phyloP scores from a whole-genome alignment of 2,888 invertebrate species.

The Rhamphomyia laevipes region DNA sequence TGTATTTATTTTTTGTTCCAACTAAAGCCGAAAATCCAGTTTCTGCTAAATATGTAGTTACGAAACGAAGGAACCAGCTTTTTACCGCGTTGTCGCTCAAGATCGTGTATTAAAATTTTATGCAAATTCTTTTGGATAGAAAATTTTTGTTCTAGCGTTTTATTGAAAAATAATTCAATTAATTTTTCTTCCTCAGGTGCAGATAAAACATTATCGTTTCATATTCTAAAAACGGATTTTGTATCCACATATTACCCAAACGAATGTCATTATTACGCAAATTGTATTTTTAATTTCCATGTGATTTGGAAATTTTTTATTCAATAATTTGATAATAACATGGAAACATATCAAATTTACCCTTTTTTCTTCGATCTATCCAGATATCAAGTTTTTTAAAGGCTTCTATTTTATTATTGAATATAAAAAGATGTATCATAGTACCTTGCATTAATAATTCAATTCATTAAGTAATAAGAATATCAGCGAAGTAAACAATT shows the following conservation, averaged over 20 bases:
- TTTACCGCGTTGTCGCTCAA: slow-evolving; percentile 12
- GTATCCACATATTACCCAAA: slow-evolving; percentile 1
- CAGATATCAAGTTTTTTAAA: slow-evolving; percentile 4
- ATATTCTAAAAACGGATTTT: not conserved
- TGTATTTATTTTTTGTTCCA: not conserved
- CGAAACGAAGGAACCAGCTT: slow-evolving; percentile 14
- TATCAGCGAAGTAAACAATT: slow-evolving; percentile 1
- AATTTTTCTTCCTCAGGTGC: not conserved
- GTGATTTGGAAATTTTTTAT: not conserved
- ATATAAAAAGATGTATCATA: not conserved
- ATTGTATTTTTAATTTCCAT: not conserved
- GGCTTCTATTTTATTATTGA: slow-evolving; percentile 3
- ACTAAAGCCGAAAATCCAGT: slow-evolving; percentile 1
- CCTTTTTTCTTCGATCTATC: not conserved
- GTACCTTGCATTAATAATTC: not conserved
- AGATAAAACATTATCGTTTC: slow-evolving; percentile 1
- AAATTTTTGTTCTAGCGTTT: slow-evolving; percentile 15
- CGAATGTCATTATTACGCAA: not conserved
- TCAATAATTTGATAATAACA: not conserved
- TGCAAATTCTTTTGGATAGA: slow-evolving; percentile 9
- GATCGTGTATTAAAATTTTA: slow-evolving; percentile 9
- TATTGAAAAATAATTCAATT: slow-evolving; percentile 17
- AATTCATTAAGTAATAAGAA: not conserved
- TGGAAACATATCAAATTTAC: slow-evolving; percentile 2
- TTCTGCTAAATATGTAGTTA: slow-evolving; percentile 9